Evolutionary conservation across 2,113 vertebrate genomes (phyloP).

Genomic region (Catagonus wagneri): DNA sequence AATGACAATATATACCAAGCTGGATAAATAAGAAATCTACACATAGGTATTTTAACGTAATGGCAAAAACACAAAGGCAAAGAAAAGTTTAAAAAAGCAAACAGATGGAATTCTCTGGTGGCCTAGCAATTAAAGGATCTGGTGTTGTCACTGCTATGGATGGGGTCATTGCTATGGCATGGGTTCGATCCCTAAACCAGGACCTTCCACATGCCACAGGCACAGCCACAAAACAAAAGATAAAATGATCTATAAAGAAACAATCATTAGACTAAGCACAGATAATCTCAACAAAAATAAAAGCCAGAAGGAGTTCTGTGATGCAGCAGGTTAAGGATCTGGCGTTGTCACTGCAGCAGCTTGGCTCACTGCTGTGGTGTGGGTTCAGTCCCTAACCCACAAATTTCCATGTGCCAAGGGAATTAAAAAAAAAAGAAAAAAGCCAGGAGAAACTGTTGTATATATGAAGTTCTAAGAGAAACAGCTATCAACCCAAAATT

Average conservation of each 20-base stretch:
- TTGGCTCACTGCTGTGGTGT: no score
- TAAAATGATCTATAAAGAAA: background rate
- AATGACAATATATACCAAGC: background rate
- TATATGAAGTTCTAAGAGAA: background rate
- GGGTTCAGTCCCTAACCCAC: no score
- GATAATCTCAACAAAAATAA: background rate
- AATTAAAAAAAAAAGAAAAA: background rate
- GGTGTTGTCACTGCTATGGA: no score
- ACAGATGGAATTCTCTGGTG: no score
- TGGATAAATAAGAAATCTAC: background rate
- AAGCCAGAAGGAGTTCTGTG: background rate
- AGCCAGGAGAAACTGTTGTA: background rate
- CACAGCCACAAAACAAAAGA: background rate
- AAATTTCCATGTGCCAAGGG: no score
- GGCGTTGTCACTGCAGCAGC: no score
- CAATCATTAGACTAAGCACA: background rate
- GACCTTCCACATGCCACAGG: no score
- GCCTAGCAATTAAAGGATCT: no score
- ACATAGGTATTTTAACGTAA: background rate
- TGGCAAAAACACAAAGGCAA: background rate
- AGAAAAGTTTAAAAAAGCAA: background rate
- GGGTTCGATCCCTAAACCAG: no score
- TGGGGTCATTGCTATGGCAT: no score
- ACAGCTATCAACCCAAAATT: background rate
- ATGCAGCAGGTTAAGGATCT: no score